phyloP scores from a whole-genome alignment of 2,888 invertebrate species.

The Abrostola triplasia region DNA sequence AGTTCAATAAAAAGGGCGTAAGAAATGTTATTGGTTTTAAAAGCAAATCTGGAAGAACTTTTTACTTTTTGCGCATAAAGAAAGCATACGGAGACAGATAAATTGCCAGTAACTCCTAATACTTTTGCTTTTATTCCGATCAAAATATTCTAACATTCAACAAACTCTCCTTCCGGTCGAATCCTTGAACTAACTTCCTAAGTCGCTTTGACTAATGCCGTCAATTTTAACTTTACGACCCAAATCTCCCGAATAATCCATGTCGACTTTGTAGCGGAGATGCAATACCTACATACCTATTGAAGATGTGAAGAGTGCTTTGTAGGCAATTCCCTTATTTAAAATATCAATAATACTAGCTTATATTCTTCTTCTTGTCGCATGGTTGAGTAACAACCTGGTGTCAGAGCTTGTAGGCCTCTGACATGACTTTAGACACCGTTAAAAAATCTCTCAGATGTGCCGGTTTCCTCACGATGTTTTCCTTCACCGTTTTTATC shows the following conservation, averaged over 20 bases:
- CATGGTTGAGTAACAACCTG: no score
- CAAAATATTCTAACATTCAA: neutral
- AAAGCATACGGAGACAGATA: neutral
- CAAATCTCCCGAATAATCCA: neutral
- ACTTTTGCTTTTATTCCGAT: neutral
- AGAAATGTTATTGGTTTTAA: no score
- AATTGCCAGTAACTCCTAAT: neutral
- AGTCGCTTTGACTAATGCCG: constrained; percentile 2
- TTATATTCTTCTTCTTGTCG: no score
- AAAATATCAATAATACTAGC: no score
- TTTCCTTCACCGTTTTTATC: no score
- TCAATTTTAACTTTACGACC: neutral
- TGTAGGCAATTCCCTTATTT: neutral
- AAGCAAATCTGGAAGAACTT: no score
- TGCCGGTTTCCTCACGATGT: no score
- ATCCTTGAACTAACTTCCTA: constrained; percentile 2
- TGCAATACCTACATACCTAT: neutral
- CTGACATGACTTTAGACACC: no score
- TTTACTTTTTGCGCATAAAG: neutral
- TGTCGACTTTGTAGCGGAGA: neutral
- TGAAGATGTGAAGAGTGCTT: neutral
- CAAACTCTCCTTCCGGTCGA: neutral
- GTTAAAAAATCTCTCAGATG: no score
- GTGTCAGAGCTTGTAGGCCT: no score
- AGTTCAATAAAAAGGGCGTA: no score